Base-by-base conservation (phyloP, 2,888 invertebrate species). In the Pteria penguin region DNA sequence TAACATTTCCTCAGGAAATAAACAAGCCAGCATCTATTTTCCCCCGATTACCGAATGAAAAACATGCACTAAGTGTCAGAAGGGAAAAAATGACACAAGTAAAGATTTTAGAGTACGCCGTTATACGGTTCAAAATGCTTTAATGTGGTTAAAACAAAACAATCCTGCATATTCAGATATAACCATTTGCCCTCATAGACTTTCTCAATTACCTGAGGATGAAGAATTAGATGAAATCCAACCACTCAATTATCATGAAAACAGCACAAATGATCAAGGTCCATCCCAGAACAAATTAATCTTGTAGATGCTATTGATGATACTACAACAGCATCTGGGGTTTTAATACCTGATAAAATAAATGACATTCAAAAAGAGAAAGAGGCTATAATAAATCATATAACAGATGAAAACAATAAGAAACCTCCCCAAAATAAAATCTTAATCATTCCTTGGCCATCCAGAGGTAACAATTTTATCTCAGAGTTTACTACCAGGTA, bases 401-500 rank as follows among this genome's bases (percentile, higher is more conserved):
- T 27, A 62, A 24, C n/a, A 55, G 14, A 32, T 65, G 11, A 27
- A 72, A 58, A 62, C 36, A 27, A 27, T 8, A 14, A 27, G 11
- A 32, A 55, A 31, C 26, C 18, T 14, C 29, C 8, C 22, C 66
- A 72, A 24, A 74, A 52, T 22, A 70, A 70, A 4, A 68, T 26
- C 11, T 32, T 80, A n/a, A 57, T 52, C 4, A 73, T 78, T 24
- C 80, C 79, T 36, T 77, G 79, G 77, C 79, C 81, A 36, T 75
- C 76, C 4, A n/a, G 72, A 32, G 62, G 61, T 60, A 60, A 71
- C 36, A 63, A n/a, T 22, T 79, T 76, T 29, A 29, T 81, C n/a
- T 81, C 76, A 14, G 79, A 79, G 67, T 81, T 78, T 61, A 76
- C 73, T 4, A 81, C 76, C n/a, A 67, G 66, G 33, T 52, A 72